phyloP scores from a whole-genome alignment of 2,797 vertebrate species.

The Cyclura pinguis region DNA sequence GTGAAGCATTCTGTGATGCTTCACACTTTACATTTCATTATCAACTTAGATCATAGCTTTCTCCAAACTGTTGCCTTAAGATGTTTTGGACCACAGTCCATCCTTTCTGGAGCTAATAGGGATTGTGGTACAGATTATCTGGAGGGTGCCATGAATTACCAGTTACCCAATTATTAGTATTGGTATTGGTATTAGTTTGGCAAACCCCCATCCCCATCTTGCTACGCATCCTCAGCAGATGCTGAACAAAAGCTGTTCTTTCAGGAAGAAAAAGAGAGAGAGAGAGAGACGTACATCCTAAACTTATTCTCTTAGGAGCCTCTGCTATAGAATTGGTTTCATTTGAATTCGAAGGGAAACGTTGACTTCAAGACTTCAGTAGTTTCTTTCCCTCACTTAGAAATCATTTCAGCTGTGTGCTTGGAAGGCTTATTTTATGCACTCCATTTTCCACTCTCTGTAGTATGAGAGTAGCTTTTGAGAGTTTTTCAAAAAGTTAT shows the following conservation, averaged over 20 bases:
- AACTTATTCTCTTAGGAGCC: not conserved
- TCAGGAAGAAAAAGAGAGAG: no score
- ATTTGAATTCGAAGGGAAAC: not conserved
- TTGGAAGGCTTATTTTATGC: not conserved
- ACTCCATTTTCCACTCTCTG: not conserved
- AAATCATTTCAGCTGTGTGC: not conserved
- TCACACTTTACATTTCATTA: not conserved
- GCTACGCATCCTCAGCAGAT: not conserved
- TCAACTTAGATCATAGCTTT: not conserved
- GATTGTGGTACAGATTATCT: not conserved
- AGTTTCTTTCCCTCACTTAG: not conserved
- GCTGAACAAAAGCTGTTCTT: not conserved
- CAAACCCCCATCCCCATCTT: no score
- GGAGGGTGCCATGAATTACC: not conserved
- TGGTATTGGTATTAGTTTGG: no score
- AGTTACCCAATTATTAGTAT: not conserved
- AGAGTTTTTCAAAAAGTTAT: not conserved
- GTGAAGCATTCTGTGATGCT: not conserved
- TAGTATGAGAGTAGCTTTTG: not conserved
- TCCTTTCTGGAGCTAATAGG: not conserved
- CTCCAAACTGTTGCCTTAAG: not conserved
- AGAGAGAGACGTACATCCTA: not conserved
- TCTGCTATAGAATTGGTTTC: not conserved
- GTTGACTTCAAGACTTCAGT: not conserved
- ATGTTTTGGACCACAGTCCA: not conserved